These are phyloP conservation scores for Lathronympha strigana DNA, from an alignment of 2,888 invertebrate genomes.

Conservation along the genomic window DNA sequence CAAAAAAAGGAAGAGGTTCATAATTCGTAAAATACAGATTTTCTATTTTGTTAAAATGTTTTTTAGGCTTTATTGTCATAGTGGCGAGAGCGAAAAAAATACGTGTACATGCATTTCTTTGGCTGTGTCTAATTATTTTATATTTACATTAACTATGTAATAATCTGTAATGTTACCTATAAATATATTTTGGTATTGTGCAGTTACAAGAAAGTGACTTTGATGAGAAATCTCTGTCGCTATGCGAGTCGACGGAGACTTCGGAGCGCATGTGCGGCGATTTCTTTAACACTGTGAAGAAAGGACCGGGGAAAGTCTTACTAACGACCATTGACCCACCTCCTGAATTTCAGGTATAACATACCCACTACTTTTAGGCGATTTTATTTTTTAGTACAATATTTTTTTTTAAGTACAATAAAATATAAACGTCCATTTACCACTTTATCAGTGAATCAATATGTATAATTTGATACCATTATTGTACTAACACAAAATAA, in stretches of 20 bases:
- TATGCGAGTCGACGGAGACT: slow-evolving; percentile 90
- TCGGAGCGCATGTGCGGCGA: slow-evolving; percentile 92
- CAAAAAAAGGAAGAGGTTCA: no score
- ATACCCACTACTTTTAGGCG: no score
- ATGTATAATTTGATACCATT: slow-evolving; percentile 1
- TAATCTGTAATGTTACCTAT: background rate
- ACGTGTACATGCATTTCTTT: no score
- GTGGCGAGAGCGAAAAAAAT: no score
- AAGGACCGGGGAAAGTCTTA: slow-evolving; percentile 88
- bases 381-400: no score
- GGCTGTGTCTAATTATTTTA: background rate
- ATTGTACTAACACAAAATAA: slow-evolving; percentile 22
- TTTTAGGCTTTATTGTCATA: no score
- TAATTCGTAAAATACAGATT: no score
- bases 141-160: background rate
- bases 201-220: slow-evolving; percentile 93
- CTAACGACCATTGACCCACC: slow-evolving; percentile 91
- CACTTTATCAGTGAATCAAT: no score
- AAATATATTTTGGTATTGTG: slow-evolving; percentile 46
- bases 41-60: no score
- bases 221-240: slow-evolving; percentile 90
- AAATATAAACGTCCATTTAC: no score
- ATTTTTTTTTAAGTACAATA: no score
- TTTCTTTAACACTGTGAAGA: slow-evolving; percentile 92
- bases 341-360: slow-evolving; percentile 89